Conservation (phyloP, 2,888 invertebrate genomes). For the Melanargia galathea region DNA sequence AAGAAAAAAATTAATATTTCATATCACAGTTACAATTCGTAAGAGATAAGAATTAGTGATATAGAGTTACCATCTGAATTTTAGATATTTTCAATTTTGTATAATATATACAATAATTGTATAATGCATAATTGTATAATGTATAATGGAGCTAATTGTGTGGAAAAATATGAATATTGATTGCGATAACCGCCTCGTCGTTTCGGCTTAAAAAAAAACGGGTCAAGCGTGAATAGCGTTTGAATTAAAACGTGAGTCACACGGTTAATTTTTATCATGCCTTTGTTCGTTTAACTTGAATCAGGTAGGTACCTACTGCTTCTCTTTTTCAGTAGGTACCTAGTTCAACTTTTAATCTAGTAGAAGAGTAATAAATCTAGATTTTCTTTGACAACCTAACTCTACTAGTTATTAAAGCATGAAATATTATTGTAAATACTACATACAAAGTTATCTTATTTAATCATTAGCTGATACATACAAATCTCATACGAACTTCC, state of each 20-base stretch:
- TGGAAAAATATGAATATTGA: constrained; percentile 79
- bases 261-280: background rate
- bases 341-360: no score
- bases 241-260: constrained; percentile 19
- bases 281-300: background rate
- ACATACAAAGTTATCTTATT: no score
- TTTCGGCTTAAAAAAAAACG: constrained; percentile 19
- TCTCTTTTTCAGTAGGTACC: no score
- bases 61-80: constrained; percentile 76
- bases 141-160: constrained; percentile 79
- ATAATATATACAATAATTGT: constrained; percentile 53
- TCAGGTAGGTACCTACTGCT: background rate
- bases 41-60: constrained; percentile 66
- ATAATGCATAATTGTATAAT: constrained; percentile 49
- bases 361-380: no score
- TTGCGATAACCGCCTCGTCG: constrained; percentile 42
- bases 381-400: no score
- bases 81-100: constrained; percentile 60
- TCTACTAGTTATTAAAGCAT: no score
- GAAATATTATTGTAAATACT: no score
- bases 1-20: constrained; percentile 70
- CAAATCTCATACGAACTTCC: no score
- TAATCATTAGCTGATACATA: no score
- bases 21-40: constrained; percentile 51
- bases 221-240: constrained; percentile 38